A percentile compares a stretch with the other conserved stretches of the same genome.
Evolutionary conservation across 2,888 invertebrate species (phyloP).

Genomic region (Aspidiotus rigidus): DNA sequence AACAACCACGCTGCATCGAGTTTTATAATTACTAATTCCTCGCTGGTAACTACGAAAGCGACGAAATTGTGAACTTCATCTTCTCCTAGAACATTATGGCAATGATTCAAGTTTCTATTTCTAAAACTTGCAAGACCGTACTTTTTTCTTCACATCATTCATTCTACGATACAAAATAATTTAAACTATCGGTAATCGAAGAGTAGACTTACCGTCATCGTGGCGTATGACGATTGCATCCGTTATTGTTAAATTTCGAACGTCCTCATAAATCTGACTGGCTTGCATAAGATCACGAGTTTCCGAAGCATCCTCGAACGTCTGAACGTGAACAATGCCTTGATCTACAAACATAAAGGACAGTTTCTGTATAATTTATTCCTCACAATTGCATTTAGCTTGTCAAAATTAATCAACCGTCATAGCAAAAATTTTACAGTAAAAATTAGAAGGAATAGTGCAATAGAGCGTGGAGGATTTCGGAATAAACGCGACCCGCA

Average conservation of each 20-base stretch:
- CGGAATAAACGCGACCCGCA: too few species aligned
- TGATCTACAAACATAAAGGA: constrained; percentile 5
- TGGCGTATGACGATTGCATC: constrained; percentile 20
- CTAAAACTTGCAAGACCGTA: too few species aligned
- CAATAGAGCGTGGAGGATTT: too few species aligned
- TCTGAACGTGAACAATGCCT: constrained; percentile 17
- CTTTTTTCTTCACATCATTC: too few species aligned
- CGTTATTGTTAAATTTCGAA: constrained; percentile 23
- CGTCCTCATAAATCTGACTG: constrained; percentile 13
- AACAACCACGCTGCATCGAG: neutral
- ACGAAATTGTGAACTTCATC: neutral
- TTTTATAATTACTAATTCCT: neutral
- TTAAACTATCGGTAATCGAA: too few species aligned
- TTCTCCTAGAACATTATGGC: neutral
- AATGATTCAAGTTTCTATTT: too few species aligned
- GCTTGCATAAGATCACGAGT: neutral
- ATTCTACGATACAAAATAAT: too few species aligned
- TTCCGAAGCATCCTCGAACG: constrained; percentile 2
- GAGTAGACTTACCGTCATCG: constrained; percentile 18
- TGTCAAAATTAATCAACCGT: too few species aligned
- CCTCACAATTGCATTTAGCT: too few species aligned
- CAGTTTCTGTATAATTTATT: too few species aligned
- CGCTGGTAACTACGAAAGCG: neutral
- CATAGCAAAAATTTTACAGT: too few species aligned
- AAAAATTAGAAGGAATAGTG: too few species aligned